Evolutionary conservation across 2,113 vertebrate species (phyloP), one percentile per base, ranked within the genome.

Genomic region (Pluvialis apricaria): DNA sequence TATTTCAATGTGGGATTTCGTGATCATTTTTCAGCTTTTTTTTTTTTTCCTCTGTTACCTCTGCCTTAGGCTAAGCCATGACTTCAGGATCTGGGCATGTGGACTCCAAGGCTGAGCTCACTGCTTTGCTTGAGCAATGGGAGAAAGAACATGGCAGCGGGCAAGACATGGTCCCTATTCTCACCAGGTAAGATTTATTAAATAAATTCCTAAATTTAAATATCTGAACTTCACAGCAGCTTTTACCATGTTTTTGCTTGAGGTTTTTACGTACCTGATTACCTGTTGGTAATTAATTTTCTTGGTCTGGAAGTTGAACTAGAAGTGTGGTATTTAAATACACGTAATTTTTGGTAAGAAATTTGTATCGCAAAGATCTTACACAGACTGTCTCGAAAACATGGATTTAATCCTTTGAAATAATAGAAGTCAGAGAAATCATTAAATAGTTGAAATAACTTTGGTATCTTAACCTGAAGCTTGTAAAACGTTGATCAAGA

Each of bases 51-150:
- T 6, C 64, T 93, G 29, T 79, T 60, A 65, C 92, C 21, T 57
- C 34, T 95, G 76, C 66, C 69, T 90, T 94, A 99, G 98, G 97
- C 97, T 98, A 96, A 97, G 97, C 96, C 97, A 99, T 99, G 99
- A 99, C 98, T 97, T 98, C 98, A 93, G 97, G 97, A 92, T 97
- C 97, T 82, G 98, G 98, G 52, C 97, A 98, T 94, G 99, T 99
- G 96, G 99, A 99, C 98, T 99, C 99, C 60, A 99, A 99, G 98
- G 99, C 99, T 94, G 99, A 99, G 98, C 99, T 99, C 96, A 99
- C 99, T 72, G 96, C 99, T 96, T 97, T 99, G 95, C 97, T 99
- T 97, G 99, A 99, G 97, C 99, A 99, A 84, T 99, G 99, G 99
- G 99, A 99, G 95, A 98, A 98, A 61, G 99, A 99, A n/a, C 99